Evolutionary conservation across 2,797 vertebrate genomes (phyloP), one percentile per base, ranked within the genome.

Genomic region (Typhlichthys eigenmanni): DNA sequence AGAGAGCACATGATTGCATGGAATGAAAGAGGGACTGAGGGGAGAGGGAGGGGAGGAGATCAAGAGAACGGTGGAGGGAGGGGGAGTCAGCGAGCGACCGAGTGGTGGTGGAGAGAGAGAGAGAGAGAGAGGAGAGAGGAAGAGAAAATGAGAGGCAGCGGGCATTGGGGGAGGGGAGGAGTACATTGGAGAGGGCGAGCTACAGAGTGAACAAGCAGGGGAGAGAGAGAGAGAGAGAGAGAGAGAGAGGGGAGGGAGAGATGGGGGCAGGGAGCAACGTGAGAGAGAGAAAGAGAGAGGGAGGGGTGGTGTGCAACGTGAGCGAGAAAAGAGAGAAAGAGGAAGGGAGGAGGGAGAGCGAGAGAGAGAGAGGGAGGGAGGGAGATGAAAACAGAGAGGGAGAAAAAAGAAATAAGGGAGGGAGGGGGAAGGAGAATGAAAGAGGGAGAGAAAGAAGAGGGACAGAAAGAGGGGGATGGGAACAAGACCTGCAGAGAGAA

Each of bases 21-120:
- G 84, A 90, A 88, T 90, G 86, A 90, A 87, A 87, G 82, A 88
- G 84, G 83, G 87, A 87, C 78, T 85, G 87, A 85, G 73, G 56
- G 61, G 55, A 68, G 78, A 81, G 81, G 75, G 82, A 76, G 78
- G 74, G 80, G 85, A 82, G 78, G 84, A 82, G 85, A 85, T 84
- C 84, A 85, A 81, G 79, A 77, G 81, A 84, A 78, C 71, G 48
- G 62, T 62, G 68, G 75, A 0, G 72, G 85, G 81, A 82, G 81
- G 74, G 85, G 71, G 78, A 76, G 74, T 50, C 74, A 79, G 78
- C 47, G 64, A 79, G 71, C 0, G 62, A 82, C 66, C 24, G 75
- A 80, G 75, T 76, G 74, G 76, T 73, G 75, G 73, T 71, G 81
- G 72, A 61, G 72, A 80, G 76, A 77, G 72, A 77, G 72, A 53